Base-by-base conservation (phyloP, 1,140 invertebrate species). In the Bicyclus anynana region DNA sequence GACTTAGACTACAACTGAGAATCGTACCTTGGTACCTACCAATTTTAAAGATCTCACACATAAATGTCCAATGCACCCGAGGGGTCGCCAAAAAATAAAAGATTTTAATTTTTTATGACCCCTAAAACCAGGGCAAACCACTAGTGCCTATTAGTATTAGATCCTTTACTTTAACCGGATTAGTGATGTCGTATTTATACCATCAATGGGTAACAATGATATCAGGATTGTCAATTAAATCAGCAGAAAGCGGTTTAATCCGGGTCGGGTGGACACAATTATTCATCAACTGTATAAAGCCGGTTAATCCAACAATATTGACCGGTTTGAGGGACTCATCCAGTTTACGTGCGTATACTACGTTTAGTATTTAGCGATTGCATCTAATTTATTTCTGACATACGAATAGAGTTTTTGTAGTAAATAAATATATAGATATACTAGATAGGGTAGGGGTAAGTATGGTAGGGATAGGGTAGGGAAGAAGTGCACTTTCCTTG, bases 281-380 rank as follows among this genome's bases (percentile, higher is more conserved):
- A 84, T 84, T 82, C 81, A 84, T 82, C 77, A 84, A 70, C 53
- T 51, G 65, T 63, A 77, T 74, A 77, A 82, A 77, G 68, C 78
- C 70, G 67, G 59, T 73, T 83, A 80, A 84, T 81, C 78, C 77
- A 16, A 62, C 60, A 71, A 71, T 84, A 84, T 81, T 84, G 80
- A 84, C 77, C 77, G 77, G 76, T 63, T 65, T 65, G 59, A 63
- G 66, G 59, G 59, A 53, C 50, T 21, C 38, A 58, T 52, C 55
- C 56, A 57, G 48, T 62, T 61, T 58, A 44, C 69, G 55, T 44
- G 58, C 18, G 9, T 29, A 48, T n/a, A n/a, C 18, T 21, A 17
- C 12, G 42, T 44, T 21, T 21, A 20, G 21, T 44, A 44, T 21
- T 44, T 20, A 44, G 20, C 12, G 6, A 44, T 21, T 2, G 17